Evolutionary conservation across 2,888 invertebrate genomes (phyloP), one percentile per base, ranked within the genome.

Genomic region (Notodonta dromedarius): DNA sequence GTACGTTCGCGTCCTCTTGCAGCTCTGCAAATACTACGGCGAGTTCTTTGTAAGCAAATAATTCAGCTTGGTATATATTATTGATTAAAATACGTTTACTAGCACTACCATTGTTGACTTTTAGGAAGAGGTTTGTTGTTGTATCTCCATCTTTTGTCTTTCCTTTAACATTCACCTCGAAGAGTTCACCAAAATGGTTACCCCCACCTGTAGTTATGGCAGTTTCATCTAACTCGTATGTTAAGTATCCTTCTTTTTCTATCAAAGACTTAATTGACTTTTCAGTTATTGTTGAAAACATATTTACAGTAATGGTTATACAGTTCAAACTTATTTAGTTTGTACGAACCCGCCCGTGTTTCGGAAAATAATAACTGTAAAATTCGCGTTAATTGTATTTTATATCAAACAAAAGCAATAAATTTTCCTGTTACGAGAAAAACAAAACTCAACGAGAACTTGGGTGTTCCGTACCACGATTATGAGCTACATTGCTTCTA

Each of bases 71-170:
- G 60, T 80, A 85, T 13, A 76, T 69, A n/a, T 70, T 64, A 5
- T 66, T 56, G 0, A 83, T 16, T 7, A 73, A 67, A 5, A 78
- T 0, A 4, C 75, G 14, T 11, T 71, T 65, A 4, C 56, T 42
- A 40, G 72, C 63, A 13, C 69, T 63, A 4, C 68, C 57, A 3
- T 74, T 61, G 16, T 73, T 71, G 2, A 70, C 67, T 67, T 87
- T 87, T 5, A 84, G 60, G 58, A 86, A 86, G 12, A 86, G 62
- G 16, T 80, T 69, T 0, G 74, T 79, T 69, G 80, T 79, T 62
- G 82, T 84, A 0, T 66, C 58, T 0, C 77, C 82, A 0, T 73
- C 53, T 12, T 57, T 57, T 0, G 84, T 82, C 71, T 71, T 63
- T 24, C 83, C 86, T 66, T 71, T 77, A 4, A 85, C 66, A 39